Percentiles rank a stretch among this genome's conserved stretches.
phyloP scores from a whole-genome alignment of 2,797 vertebrate genomes.

The Silurus aristotelis region DNA sequence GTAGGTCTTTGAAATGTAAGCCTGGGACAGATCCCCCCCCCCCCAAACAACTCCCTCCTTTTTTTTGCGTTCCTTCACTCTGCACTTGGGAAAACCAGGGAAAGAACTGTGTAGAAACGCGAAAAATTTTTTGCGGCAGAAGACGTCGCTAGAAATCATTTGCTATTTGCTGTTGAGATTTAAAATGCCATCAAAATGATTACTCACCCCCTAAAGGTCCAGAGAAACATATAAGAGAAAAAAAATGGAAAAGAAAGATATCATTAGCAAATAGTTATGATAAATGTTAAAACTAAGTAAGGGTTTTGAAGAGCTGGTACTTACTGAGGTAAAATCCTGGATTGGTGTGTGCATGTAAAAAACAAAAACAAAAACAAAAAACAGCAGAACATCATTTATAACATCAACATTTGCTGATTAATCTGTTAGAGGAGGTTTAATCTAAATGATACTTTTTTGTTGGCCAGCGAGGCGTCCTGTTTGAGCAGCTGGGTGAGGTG shows the following conservation, averaged over 20 bases:
- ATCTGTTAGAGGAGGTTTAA: background rate
- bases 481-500: constrained; percentile 76
- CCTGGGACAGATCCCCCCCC: constrained; percentile 63
- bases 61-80: constrained; percentile 31
- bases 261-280: background rate
- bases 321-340: constrained; percentile 83
- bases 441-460: constrained; percentile 73
- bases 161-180: background rate
- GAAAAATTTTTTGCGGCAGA: constrained; percentile 3
- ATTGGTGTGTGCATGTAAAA: constrained; percentile 34
- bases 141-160: background rate
- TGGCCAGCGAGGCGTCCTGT: constrained; percentile 75
- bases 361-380: constrained; percentile 35
- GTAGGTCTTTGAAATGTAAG: constrained; percentile 81
- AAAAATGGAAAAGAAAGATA: background rate
- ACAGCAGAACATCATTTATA: background rate
- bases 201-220: constrained; percentile 55
- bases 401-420: background rate
- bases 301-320: constrained; percentile 56
- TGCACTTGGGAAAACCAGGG: constrained; percentile 47
- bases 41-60: background rate
- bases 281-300: background rate
- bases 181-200: no score
- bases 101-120: constrained; percentile 11
- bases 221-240: background rate